Conservation (phyloP, 2,888 invertebrate genomes). For the Ditula angustiorana region DNA sequence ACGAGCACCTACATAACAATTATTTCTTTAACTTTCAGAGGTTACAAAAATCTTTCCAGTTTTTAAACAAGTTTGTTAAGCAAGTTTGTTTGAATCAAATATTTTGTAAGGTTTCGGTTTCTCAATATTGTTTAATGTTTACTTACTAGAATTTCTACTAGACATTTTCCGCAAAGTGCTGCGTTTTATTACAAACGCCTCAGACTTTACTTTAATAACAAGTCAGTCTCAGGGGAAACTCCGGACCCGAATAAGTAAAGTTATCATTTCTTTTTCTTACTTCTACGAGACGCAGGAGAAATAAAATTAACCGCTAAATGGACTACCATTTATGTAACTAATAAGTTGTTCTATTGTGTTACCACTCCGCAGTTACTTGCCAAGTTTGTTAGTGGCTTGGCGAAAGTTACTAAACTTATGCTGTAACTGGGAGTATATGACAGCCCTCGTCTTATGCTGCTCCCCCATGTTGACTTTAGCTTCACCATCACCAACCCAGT, state of each 20-base stretch:
- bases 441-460: background rate
- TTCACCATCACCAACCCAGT: too few species aligned
- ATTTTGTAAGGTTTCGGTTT: background rate
- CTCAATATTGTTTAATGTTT: background rate
- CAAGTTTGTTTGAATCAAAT: background rate
- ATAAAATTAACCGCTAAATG: conserved; percentile 52
- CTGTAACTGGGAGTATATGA: conserved; percentile 13
- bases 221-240: conserved; percentile 22
- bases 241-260: conserved; percentile 41
- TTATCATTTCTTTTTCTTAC: conserved; percentile 45
- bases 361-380: conserved; percentile 45
- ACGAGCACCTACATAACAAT: too few species aligned
- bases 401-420: conserved; percentile 43
- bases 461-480: background rate
- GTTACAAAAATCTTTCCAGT: background rate
- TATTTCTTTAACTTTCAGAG: too few species aligned
- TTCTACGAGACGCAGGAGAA: conserved; percentile 33
- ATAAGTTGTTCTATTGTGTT: conserved; percentile 53
- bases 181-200: conserved; percentile 14
- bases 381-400: conserved; percentile 53
- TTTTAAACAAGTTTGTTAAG: background rate
- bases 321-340: conserved; percentile 53
- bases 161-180: background rate
- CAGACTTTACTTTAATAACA: conserved; percentile 12
- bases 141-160: conserved; percentile 2